Base-by-base conservation (phyloP, 2,888 invertebrate species). In the Corbicula japonica region DNA sequence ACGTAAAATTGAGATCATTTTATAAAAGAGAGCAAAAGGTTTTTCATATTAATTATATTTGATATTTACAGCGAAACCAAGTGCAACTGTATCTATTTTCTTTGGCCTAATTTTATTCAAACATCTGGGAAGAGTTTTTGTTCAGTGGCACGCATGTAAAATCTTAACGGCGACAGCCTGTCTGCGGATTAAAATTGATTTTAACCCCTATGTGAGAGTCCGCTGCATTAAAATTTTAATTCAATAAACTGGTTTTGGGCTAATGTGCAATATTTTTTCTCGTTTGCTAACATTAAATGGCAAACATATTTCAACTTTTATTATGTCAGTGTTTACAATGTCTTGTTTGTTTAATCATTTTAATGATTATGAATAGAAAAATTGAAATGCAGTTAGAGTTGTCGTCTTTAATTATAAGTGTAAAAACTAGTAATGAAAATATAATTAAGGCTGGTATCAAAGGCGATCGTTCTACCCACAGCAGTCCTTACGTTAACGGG, bases 181-280 rank as follows among this genome's bases (percentile, higher is more conserved):
- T 83, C 83, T 83, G 76, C 58, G 83, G 83, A 83, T 83, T 83
- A 74, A 75, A 83, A 83, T 83, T 83, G 79, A 83, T 79, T 79
- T 75, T 65, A 69, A 75, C 82, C 48, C 73, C 41, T 41, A 63
- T 54, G n/a, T n/a, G n/a, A n/a, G n/a, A 63, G 63, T 41, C 63
- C 44, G 72, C 54, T 72, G 72, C 70, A 76, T 72, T 72, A 74
- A 76, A 50, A 41, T 54, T 72, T 66, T 56, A 38, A 58, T 76
- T 56, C 58, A 48, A 32, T 48, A 63, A 50, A 38, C 26, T 44
- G 26, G 30, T n/a, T 34, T 15, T 56, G 66, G 66, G 66, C 54
- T 54, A 68, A 62, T 66, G 65, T 66, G 62, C 60, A 76, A 71
- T 68, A 35, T 60, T 34, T 54, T 54, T 56, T 35, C 56, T 44